These are phyloP conservation scores for Euwallacea fornicatus DNA, from an alignment of 1,140 invertebrate species.

Conservation along the genomic window DNA sequence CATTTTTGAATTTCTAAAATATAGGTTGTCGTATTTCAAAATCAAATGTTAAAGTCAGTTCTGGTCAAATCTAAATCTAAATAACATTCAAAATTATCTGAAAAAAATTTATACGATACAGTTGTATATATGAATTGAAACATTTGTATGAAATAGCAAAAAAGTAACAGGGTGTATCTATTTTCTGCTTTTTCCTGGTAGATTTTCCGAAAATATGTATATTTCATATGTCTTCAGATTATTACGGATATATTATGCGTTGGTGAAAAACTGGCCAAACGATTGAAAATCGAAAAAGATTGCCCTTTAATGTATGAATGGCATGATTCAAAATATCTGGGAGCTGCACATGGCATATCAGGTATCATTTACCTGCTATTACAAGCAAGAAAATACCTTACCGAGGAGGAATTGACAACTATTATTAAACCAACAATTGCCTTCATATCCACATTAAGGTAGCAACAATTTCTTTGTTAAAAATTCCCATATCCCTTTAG, in stretches of 20 bases:
- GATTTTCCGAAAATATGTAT: no score
- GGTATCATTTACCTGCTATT: constrained; percentile 84
- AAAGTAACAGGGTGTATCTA: no score
- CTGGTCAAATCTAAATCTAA: no score
- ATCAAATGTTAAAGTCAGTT: no score
- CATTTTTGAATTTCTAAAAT: no score
- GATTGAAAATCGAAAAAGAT: constrained; percentile 51
- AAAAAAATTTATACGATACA: no score
- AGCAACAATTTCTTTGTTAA: constrained; percentile 9
- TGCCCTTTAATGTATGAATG: constrained; percentile 80
- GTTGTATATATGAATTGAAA: no score
- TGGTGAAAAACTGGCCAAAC: constrained; percentile 63
- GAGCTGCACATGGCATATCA: constrained; percentile 83
- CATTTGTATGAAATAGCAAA: no score
- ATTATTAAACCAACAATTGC: constrained; percentile 67
- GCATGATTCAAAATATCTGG: constrained; percentile 86
- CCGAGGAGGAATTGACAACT: constrained; percentile 57
- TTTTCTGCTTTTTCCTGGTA: no score
- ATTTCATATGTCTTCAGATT: constrained; percentile 9
- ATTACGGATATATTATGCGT: constrained; percentile 65
- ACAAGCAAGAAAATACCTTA: constrained; percentile 62
- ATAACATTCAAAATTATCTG: no score
- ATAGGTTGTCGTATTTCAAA: no score
- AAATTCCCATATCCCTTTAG: no score
- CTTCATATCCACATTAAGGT: constrained; percentile 60